Percentiles rank a stretch among this genome's conserved stretches.
These are phyloP conservation scores for Dendroctonus ponderosae DNA, from an alignment of 1,140 invertebrate genomes.

Conservation along the genomic window DNA sequence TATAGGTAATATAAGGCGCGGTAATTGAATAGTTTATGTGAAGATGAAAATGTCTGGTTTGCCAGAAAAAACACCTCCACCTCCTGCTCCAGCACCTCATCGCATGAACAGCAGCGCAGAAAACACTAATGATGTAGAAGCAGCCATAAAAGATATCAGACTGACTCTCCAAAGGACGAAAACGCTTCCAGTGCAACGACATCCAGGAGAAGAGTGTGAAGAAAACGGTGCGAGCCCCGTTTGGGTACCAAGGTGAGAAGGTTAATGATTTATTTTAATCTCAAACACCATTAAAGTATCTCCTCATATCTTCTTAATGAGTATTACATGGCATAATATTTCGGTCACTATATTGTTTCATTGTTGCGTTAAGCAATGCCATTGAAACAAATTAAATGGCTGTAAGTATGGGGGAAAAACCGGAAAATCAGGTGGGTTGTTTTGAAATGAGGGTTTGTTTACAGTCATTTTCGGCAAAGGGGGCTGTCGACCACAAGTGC, in stretches of 20 bases:
- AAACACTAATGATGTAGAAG: slow-evolving; percentile 61
- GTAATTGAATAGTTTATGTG: slow-evolving; percentile 2
- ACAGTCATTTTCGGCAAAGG: slow-evolving; percentile 49
- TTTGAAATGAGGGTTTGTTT: slow-evolving; percentile 6
- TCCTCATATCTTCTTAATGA: neutral
- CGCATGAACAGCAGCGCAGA: slow-evolving; percentile 50
- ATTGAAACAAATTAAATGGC: too few relatives aligned
- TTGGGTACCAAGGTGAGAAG: slow-evolving; percentile 64
- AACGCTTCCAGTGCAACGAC: slow-evolving; percentile 59
- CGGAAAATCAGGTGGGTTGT: neutral
- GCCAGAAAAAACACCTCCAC: slow-evolving; percentile 60
- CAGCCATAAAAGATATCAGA: slow-evolving; percentile 78
- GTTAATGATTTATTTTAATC: neutral
- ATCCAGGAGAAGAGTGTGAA: slow-evolving; percentile 47
- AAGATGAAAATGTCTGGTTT: neutral
- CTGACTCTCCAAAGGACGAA: slow-evolving; percentile 76
- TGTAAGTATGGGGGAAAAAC: too few relatives aligned
- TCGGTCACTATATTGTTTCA: too few relatives aligned
- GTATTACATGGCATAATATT: too few relatives aligned
- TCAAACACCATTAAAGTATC: neutral
- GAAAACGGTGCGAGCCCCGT: slow-evolving; percentile 56
- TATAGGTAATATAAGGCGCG: slow-evolving; percentile 35
- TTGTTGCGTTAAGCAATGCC: too few relatives aligned
- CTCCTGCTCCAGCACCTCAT: slow-evolving; percentile 65
- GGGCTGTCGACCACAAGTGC: slow-evolving; percentile 50